A percentile compares a stretch with the other conserved stretches of the same genome.
These are phyloP conservation scores for Caenorhabditis elegans DNA, from an alignment of 1,140 invertebrate genomes.

Conservation along the genomic window WBcel235 BX284604.4:11590501-11591000, in stretches of 20 bases:
- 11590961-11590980: too few relatives aligned
- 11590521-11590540: not conserved
- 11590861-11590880: slow-evolving; percentile 13
- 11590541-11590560: not conserved
- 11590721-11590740: not conserved
- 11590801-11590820: not conserved
- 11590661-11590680: not conserved
- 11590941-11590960: not conserved
- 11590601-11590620: too few relatives aligned
- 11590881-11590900: not conserved
- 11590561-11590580: not conserved
- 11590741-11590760: not conserved
- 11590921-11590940: not conserved
- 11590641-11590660: not conserved
- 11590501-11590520: not conserved
- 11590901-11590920: not conserved
- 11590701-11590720: not conserved
- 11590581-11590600: too few relatives aligned
- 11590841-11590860: slow-evolving; percentile 15
- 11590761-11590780: not conserved
- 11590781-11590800: not conserved
- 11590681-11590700: slow-evolving; percentile 5
- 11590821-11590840: slow-evolving; percentile 21
- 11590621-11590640: not conserved
- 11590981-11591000: too few relatives aligned